phyloP scores from a whole-genome alignment of 2,888 invertebrate genomes.

The Ophion ventricosus region DNA sequence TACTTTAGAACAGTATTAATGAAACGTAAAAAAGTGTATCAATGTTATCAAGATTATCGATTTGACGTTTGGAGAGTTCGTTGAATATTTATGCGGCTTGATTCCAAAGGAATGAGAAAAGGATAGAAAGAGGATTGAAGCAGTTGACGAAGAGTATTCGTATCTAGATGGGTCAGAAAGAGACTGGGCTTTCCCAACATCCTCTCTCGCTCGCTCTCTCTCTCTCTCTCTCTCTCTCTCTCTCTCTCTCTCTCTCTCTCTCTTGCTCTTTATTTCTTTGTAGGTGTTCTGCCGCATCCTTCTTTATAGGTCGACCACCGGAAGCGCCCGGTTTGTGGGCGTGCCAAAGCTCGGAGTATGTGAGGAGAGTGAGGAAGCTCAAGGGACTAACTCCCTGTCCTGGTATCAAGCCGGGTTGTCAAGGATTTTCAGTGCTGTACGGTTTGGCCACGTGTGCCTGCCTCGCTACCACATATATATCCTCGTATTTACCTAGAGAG shows the following conservation, averaged over 20 bases:
- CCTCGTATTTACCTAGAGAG: slow-evolving; percentile 17
- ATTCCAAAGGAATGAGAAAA: not conserved
- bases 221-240: slow-evolving; percentile 2
- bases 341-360: slow-evolving; percentile 53
- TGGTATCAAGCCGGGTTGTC: slow-evolving; percentile 22
- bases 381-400: slow-evolving; percentile 38
- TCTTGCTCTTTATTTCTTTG: not conserved
- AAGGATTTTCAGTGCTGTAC: slow-evolving; percentile 34
- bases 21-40: not conserved
- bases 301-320: slow-evolving; percentile 50
- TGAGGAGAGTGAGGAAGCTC: slow-evolving; percentile 33
- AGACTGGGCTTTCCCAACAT: slow-evolving; percentile 29
- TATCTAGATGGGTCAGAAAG: slow-evolving; percentile 39
- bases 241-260: not conserved
- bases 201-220: not conserved
- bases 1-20: not conserved
- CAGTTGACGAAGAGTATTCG: slow-evolving; percentile 10
- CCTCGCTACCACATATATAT: slow-evolving; percentile 6
- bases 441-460: slow-evolving; percentile 19
- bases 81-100: not conserved
- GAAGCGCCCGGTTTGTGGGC: slow-evolving; percentile 68
- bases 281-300: slow-evolving; percentile 5
- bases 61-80: not conserved
- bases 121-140: not conserved
- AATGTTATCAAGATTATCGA: not conserved